A percentile compares a stretch with the other conserved stretches of the same genome.
Conservation (phyloP, 2,113 vertebrate species). For the Micromys minutus region DNA sequence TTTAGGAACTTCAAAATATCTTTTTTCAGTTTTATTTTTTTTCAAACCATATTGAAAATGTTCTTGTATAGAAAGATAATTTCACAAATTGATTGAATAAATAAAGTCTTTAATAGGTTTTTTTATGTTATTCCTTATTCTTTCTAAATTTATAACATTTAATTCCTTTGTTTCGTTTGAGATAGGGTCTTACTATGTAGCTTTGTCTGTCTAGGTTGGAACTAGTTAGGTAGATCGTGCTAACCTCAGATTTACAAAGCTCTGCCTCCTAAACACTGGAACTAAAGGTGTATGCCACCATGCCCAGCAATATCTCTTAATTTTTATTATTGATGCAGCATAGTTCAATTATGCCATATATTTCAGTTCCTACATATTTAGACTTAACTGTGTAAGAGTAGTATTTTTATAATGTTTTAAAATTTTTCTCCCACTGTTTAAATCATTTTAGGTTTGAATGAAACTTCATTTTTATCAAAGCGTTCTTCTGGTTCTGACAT, state of each 20-base stretch:
- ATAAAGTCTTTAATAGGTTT: not conserved
- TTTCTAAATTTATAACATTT: not conserved
- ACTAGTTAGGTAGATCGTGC: not conserved
- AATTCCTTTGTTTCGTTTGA: not conserved
- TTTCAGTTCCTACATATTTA: constrained; percentile 39
- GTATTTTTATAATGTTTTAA: constrained; percentile 31
- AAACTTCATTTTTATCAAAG: constrained; percentile 82
- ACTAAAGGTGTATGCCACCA: not conserved
- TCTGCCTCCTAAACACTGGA: not conserved
- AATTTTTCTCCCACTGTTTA: constrained; percentile 52
- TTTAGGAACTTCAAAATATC: not conserved
- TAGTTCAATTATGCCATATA: constrained; percentile 22
- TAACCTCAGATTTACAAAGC: not conserved
- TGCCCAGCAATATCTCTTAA: not conserved
- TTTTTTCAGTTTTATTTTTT: not conserved
- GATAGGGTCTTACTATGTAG: not conserved
- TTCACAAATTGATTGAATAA: constrained; percentile 45
- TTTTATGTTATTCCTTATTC: not conserved
- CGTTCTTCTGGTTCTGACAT: constrained; percentile 80
- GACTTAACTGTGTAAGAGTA: constrained; percentile 27
- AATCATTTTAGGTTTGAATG: constrained; percentile 68
- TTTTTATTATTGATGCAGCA: constrained; percentile 43
- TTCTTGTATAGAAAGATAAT: constrained; percentile 39
- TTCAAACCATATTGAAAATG: constrained; percentile 36
- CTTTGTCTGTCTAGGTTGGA: not conserved